Percentiles rank a stretch among this genome's conserved stretches.
phyloP scores from a whole-genome alignment of 2,888 invertebrate genomes.

The Melanargia galathea region DNA sequence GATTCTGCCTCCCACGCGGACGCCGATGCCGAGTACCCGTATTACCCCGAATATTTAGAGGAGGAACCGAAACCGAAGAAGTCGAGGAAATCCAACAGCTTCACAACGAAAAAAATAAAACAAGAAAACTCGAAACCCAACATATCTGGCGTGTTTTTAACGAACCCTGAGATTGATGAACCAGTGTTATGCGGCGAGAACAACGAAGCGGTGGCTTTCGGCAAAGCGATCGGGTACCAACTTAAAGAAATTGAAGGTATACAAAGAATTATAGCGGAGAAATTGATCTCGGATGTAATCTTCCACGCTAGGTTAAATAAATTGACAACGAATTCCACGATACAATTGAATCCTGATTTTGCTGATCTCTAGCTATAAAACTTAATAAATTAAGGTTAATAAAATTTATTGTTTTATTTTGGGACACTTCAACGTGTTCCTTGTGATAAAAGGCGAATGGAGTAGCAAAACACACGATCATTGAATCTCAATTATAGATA shows the following conservation, averaged over 20 bases:
- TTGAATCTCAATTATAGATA: too few relatives aligned
- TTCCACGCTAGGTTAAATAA: constrained; percentile 49
- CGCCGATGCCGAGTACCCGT: constrained; percentile 1
- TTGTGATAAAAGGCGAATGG: too few relatives aligned
- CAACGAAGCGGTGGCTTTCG: constrained; percentile 39
- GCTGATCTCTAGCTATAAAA: constrained; percentile 14
- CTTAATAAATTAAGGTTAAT: not conserved
- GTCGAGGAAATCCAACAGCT: constrained; percentile 8
- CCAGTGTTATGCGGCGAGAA: constrained; percentile 9
- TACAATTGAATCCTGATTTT: constrained; percentile 32
- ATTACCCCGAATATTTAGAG: constrained; percentile 13
- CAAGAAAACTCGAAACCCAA: constrained; percentile 1
- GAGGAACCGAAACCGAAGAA: constrained; percentile 22
- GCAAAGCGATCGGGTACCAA: constrained; percentile 47
- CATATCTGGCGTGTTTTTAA: constrained; percentile 14
- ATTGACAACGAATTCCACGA: constrained; percentile 41
- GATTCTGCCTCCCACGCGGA: constrained; percentile 1
- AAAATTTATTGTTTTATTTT: constrained; percentile 2
- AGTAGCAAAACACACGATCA: too few relatives aligned
- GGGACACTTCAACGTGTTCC: not conserved
- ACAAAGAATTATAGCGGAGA: constrained; percentile 52
- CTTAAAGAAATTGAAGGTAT: constrained; percentile 45
- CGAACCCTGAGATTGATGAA: not conserved
- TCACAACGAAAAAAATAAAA: not conserved
- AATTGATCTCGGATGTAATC: constrained; percentile 55